Percentiles rank a stretch among this genome's conserved stretches.
Evolutionary conservation across 2,113 vertebrate species (phyloP).

Genomic region (Bubalus kerabau): DNA sequence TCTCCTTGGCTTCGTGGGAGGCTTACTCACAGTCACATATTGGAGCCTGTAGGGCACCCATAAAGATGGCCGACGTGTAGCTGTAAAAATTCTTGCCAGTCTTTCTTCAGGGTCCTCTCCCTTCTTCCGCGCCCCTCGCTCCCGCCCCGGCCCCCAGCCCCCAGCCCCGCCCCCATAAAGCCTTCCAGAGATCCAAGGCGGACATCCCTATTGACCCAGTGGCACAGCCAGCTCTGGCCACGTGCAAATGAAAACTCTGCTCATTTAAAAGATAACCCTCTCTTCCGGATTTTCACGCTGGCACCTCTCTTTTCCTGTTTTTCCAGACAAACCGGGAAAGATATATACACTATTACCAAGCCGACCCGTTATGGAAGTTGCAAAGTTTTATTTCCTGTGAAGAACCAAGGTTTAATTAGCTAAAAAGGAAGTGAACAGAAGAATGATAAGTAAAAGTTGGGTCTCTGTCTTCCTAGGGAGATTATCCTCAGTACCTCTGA

Average conservation of each 20-base stretch:
- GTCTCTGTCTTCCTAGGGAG: conserved; percentile 80
- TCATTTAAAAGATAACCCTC: conserved; percentile 79
- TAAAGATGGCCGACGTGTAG: neutral
- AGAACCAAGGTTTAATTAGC: conserved; percentile 84
- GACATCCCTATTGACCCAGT: neutral
- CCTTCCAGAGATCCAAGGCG: neutral
- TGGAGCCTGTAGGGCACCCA: neutral
- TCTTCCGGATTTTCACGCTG: conserved; percentile 75
- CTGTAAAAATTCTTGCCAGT: neutral
- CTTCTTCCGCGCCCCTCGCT: neutral
- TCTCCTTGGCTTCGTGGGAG: neutral
- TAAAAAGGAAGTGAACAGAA: conserved; percentile 82
- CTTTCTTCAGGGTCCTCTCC: rapidly evolving
- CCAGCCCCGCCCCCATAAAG: neutral
- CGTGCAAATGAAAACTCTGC: conserved; percentile 71
- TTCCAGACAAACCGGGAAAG: conserved; percentile 78
- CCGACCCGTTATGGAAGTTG: conserved; percentile 79
- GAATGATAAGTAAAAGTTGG: conserved; percentile 81
- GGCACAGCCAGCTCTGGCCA: conserved; percentile 51
- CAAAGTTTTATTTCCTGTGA: conserved; percentile 82
- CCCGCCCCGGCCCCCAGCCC: neutral
- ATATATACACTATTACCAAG: conserved; percentile 79
- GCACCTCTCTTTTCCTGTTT: conserved; percentile 83
- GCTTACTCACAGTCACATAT: neutral
- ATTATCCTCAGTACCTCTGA: conserved; percentile 84